A percentile compares a stretch with the other conserved stretches of the same genome.
These are phyloP conservation scores for Drosophila truncata DNA, from an alignment of 1,140 invertebrate species.

Conservation along the genomic window DNA sequence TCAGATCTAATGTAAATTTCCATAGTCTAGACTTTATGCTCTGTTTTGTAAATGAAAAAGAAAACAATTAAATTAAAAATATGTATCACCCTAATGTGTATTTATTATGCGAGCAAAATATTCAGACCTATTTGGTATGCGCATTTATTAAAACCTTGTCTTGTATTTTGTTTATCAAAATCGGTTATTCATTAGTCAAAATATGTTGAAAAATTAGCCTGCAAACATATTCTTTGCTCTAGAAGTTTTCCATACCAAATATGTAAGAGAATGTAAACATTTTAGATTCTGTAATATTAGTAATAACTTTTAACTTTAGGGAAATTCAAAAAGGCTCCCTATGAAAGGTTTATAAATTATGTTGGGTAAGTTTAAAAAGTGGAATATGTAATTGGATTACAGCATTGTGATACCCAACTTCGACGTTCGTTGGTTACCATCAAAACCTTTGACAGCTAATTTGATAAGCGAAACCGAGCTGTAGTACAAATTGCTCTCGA, in stretches of 20 bases:
- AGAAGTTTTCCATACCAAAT: background rate
- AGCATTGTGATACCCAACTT: slow-evolving; percentile 5
- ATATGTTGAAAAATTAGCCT: background rate
- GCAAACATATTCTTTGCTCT: background rate
- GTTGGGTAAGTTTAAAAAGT: slow-evolving; percentile 8
- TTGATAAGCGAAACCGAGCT: slow-evolving; percentile 46
- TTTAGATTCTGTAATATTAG: background rate
- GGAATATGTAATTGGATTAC: slow-evolving; percentile 10
- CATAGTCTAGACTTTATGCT: no score
- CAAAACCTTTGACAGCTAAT: slow-evolving; percentile 42
- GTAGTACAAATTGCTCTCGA: slow-evolving; percentile 41
- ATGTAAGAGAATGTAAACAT: background rate
- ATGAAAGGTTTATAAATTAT: background rate
- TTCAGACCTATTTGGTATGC: slow-evolving; percentile 15
- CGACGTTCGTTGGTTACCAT: background rate
- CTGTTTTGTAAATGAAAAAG: background rate
- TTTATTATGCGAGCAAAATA: slow-evolving; percentile 29
- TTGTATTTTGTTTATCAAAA: background rate
- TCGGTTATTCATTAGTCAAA: background rate
- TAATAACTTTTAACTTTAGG: background rate
- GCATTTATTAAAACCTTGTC: slow-evolving; percentile 18
- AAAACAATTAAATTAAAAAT: slow-evolving; percentile 11
- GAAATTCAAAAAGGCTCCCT: background rate
- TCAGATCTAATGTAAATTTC: background rate
- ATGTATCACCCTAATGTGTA: slow-evolving; percentile 14